phyloP scores from a whole-genome alignment of 2,797 vertebrate species.

The Squalus acanthias region DNA sequence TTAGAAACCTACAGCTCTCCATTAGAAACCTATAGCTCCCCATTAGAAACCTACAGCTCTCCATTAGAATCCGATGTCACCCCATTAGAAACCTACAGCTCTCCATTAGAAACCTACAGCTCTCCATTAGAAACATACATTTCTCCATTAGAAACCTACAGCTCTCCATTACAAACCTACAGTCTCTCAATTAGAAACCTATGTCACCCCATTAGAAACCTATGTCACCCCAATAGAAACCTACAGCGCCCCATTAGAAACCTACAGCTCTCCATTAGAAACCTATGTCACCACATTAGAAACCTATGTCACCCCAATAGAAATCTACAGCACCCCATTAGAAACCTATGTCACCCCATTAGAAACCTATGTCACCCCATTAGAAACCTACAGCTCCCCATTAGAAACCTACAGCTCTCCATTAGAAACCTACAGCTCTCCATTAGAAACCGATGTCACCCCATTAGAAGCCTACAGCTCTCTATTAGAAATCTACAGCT shows the following conservation, averaged over 20 bases:
- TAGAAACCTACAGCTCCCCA: not conserved
- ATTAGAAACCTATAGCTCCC: no score
- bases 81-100: no score
- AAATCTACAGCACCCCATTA: not conserved
- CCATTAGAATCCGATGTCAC: no score
- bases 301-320: no score
- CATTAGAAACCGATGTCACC: not conserved
- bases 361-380: not conserved
- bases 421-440: not conserved
- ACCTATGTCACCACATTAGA: not conserved
- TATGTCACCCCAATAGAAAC: not conserved
- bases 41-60: no score
- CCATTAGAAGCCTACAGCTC: not conserved
- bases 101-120: no score
- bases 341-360: not conserved
- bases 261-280: not conserved
- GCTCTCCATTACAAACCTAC: not conserved
- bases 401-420: not conserved
- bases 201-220: not conserved
- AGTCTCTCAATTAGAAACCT: not conserved
- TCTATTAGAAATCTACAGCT: not conserved
- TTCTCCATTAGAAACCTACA: not conserved
- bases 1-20: no score
- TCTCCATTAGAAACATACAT: no score
- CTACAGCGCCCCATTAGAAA: not conserved